These are phyloP conservation scores for Plutella xylostella DNA, from an alignment of 2,888 invertebrate species.

Conservation along the genomic window DNA sequence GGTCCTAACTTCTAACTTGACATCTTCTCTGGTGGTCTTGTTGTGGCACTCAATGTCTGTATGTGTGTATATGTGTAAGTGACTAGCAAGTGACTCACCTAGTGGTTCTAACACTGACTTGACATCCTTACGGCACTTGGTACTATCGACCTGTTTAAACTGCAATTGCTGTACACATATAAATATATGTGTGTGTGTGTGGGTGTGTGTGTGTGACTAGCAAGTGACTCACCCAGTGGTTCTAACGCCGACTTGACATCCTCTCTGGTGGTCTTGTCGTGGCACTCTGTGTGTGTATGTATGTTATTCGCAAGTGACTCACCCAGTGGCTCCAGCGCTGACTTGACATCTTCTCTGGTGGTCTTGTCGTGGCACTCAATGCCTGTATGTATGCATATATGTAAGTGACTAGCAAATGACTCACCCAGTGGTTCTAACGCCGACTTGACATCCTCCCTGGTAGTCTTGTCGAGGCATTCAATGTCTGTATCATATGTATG, in stretches of 20 bases:
- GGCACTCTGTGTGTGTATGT: constrained; percentile 70
- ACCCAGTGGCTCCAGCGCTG: constrained; percentile 36
- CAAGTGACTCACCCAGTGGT: constrained; percentile 46
- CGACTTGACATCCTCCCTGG: constrained; percentile 80
- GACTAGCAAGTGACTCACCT: background rate
- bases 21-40: background rate
- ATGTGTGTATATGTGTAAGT: background rate
- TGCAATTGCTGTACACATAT: too few species aligned
- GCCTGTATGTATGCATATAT: background rate
- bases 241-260: constrained; percentile 78
- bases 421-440: constrained; percentile 50
- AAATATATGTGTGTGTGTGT: too few species aligned
- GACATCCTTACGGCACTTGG: constrained; percentile 78
- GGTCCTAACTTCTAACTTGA: constrained; percentile 61
- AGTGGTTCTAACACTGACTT: constrained; percentile 72
- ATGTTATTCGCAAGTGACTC: too few species aligned
- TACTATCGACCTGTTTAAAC: constrained; percentile 69
- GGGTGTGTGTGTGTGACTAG: background rate
- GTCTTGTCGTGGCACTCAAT: constrained; percentile 72
- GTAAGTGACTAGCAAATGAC: background rate
- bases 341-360: constrained; percentile 80
- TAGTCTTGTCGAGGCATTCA: constrained; percentile 70
- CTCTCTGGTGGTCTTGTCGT: constrained; percentile 75
- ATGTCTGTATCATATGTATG: constrained; percentile 49
- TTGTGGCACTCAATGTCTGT: background rate